Evolutionary conservation across 1,140 invertebrate genomes (phyloP).

Genomic region (Oreohelix idahoensis): DNA sequence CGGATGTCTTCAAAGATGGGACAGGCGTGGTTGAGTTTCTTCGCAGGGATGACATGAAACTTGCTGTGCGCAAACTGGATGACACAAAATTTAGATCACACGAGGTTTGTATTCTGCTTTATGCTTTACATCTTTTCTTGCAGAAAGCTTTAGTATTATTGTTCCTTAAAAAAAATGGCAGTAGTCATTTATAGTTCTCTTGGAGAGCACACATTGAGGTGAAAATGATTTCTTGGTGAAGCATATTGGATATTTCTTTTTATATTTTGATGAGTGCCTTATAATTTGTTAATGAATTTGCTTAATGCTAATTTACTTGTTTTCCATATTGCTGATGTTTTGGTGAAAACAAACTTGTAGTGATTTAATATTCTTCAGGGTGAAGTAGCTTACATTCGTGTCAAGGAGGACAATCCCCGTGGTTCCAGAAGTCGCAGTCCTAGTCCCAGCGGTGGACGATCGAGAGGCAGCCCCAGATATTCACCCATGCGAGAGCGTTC

Average conservation of each 20-base stretch:
- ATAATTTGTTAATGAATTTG: too few species aligned
- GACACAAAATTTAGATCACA: slow-evolving; percentile 98
- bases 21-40: slow-evolving; percentile 98
- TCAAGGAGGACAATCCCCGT: slow-evolving; percentile 91
- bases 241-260: too few species aligned
- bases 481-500: slow-evolving; percentile 86
- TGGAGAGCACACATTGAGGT: too few species aligned
- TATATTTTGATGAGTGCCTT: too few species aligned
- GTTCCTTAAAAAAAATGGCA: too few species aligned
- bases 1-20: slow-evolving; percentile 98
- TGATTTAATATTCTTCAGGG: slow-evolving; percentile 79
- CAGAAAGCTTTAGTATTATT: background rate
- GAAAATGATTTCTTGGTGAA: too few species aligned
- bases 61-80: slow-evolving; percentile 97
- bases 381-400: slow-evolving; percentile 94
- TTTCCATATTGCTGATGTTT: too few species aligned
- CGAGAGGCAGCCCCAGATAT: slow-evolving; percentile 81
- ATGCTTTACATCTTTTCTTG: background rate
- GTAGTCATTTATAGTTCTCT: too few species aligned
- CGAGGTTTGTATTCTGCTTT: slow-evolving; percentile 80
- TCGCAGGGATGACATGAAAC: slow-evolving; percentile 98
- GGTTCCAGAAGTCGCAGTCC: slow-evolving; percentile 74
- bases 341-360: background rate
- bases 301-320: too few species aligned
- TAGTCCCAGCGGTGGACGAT: slow-evolving; percentile 79